Conservation (phyloP, 1,140 invertebrate species). For the Doryteuthis pealeii region DNA sequence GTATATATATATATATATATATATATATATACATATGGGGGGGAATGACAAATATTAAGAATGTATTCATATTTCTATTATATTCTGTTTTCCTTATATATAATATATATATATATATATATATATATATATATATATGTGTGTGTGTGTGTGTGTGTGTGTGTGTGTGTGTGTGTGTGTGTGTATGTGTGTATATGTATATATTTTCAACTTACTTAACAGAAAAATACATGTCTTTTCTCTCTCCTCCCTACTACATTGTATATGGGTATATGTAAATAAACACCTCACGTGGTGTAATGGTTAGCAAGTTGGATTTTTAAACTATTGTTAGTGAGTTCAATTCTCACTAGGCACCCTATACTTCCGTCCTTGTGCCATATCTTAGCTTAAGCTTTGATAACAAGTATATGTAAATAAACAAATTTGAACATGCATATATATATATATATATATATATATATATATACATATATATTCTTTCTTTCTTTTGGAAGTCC, state of each 20-base stretch:
- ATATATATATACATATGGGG: neutral
- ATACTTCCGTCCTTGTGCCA: too few species aligned
- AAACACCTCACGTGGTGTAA: too few species aligned
- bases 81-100: too few species aligned
- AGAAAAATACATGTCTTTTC: neutral
- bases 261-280: too few species aligned
- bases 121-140: neutral
- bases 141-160: neutral
- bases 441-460: neutral
- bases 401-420: neutral
- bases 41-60: neutral
- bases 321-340: too few species aligned
- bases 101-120: neutral
- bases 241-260: too few species aligned
- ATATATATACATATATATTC: neutral
- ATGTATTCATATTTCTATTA: neutral
- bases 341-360: too few species aligned
- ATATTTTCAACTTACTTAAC: neutral
- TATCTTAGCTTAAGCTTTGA: too few species aligned
- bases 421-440: neutral
- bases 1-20: neutral
- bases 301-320: too few species aligned
- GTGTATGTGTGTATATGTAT: neutral
- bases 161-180: neutral
- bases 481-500: too few species aligned